Percentiles rank a stretch among this genome's conserved stretches.
These are phyloP conservation scores for Trichosurus vulpecula DNA, from an alignment of 2,797 vertebrate genomes.

Conservation along the genomic window DNA sequence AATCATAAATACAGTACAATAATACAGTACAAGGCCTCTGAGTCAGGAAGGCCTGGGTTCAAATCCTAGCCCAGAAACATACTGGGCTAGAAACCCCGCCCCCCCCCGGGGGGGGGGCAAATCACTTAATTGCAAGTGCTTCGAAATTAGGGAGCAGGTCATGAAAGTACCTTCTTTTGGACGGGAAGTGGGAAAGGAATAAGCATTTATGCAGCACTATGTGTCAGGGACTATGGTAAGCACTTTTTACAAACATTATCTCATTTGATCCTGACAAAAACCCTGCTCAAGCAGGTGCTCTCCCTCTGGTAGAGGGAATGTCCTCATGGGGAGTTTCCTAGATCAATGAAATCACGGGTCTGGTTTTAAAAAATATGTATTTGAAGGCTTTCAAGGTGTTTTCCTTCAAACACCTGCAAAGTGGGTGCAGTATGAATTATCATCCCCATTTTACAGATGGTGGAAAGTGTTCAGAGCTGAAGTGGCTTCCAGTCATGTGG, in stretches of 20 bases:
- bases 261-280: neutral
- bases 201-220: neutral
- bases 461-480: neutral
- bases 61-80: no score
- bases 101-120: no score
- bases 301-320: neutral
- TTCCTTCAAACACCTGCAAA: neutral
- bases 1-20: neutral
- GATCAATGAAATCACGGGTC: neutral
- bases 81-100: no score
- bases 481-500: neutral
- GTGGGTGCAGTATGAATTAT: neutral
- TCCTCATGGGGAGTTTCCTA: neutral
- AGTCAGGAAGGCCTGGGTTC: neutral
- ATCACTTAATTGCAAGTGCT: neutral
- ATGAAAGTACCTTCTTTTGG: neutral
- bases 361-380: neutral
- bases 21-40: neutral
- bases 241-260: neutral
- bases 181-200: neutral
- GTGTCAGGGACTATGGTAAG: neutral
- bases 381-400: neutral
- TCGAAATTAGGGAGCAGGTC: neutral
- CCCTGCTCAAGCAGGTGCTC: neutral
- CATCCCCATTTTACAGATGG: neutral